These are phyloP conservation scores for Polydrusus pterygomalis DNA, from an alignment of 2,888 invertebrate genomes.

Conservation along the genomic window DNA sequence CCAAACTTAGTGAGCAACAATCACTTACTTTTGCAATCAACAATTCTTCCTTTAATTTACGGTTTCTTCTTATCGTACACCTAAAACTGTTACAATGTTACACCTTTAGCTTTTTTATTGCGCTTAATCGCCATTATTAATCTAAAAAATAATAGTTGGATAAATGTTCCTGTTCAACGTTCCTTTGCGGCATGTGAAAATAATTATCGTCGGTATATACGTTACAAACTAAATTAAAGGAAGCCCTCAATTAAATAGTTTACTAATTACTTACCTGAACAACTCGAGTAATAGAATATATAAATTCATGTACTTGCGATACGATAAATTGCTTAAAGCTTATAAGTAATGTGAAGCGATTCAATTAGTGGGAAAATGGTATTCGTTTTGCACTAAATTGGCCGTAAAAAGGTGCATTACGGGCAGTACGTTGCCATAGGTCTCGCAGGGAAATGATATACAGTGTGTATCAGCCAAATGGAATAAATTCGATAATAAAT, in stretches of 20 bases:
- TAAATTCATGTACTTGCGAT: slow-evolving; percentile 43
- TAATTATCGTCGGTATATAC: slow-evolving; percentile 43
- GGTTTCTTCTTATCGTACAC: no score
- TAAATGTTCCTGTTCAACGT: slow-evolving; percentile 39
- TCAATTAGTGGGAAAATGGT: slow-evolving; percentile 24
- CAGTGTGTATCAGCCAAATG: no score
- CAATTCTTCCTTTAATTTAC: no score
- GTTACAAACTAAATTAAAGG: slow-evolving; percentile 46
- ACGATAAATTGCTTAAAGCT: slow-evolving; percentile 39
- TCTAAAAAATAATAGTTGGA: slow-evolving; percentile 18
- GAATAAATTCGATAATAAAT: no score
- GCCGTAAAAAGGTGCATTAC: slow-evolving; percentile 15
- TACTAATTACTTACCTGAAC: slow-evolving; percentile 50
- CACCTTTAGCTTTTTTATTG: slow-evolving; percentile 1
- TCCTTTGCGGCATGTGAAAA: slow-evolving; percentile 37
- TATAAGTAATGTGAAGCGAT: slow-evolving; percentile 34
- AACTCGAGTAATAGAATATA: slow-evolving; percentile 48
- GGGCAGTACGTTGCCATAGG: background rate
- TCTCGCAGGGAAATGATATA: background rate
- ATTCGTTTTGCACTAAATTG: slow-evolving; percentile 20
- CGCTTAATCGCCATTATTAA: background rate
- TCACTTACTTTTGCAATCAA: no score
- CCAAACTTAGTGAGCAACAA: no score
- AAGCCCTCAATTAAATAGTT: slow-evolving; percentile 52
- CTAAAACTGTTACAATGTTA: background rate